Evolutionary conservation across 2,888 invertebrate species (phyloP), one percentile per base, ranked within the genome.

Genomic region (Thera britannica): DNA sequence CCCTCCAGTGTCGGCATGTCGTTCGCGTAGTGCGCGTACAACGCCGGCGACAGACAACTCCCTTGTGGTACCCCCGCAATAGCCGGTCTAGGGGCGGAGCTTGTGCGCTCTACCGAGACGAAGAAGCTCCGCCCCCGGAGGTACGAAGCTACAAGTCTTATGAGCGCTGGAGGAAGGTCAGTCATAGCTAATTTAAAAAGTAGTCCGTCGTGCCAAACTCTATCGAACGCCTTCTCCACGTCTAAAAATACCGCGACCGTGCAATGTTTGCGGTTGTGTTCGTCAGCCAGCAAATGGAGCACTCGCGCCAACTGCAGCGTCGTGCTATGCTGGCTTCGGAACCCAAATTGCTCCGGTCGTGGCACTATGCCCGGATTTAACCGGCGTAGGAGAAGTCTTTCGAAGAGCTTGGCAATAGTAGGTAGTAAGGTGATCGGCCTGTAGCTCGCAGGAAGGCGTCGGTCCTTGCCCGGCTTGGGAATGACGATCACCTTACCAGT

Each of bases 191-290:
- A 58, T 49, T 81, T 82, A 65, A 64, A 75, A 0, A 81, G 8
- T 2, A 83, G 75, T 3, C 82, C 79, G 1, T 63, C 58, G 61
- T 82, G 80, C 81, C 81, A 80, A 0, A 83, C 79, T 0, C 75
- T 41, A 62, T 82, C 80, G 65, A 83, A 81, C 4, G 62, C 62
- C 41, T 63, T 63, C 57, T 63, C 62, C 3, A 80, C 75, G 62
- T 81, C 79, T 0, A 80, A 72, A 59, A 79, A 74, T 5, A 80
- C 78, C 9, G 73, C 76, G 7, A 65, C 75, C 1, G 71, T 38
- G 57, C 44, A 35, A 12, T 70, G 66, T 0, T 54, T 54, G 54
- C 63, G 71, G 65, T 79, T 82, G 0, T 36, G 0, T 5, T 68
- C 65, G 2, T 61, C 62, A 0, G 76, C 62, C 3, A 74, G 8